Evolutionary conservation across 2,888 invertebrate species (phyloP), one percentile per base, ranked within the genome.

Genomic region (Eupelmus urozonus): DNA sequence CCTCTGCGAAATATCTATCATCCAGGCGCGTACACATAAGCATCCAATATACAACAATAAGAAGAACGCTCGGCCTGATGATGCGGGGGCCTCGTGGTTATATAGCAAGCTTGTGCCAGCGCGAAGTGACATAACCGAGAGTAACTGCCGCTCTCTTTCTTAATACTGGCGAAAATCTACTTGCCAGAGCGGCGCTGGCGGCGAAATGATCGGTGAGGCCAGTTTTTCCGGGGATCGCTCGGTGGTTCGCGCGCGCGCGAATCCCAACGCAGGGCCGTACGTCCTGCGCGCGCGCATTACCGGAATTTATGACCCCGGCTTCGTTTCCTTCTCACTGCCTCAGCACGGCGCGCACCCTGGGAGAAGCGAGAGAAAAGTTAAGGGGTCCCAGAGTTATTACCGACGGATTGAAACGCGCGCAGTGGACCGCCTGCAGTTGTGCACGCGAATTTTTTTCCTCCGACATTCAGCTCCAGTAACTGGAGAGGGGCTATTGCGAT

Each of bases 81-180:
- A n/a, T n/a, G n/a, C n/a, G n/a, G n/a, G n/a, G n/a, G n/a, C n/a
- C n/a, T n/a, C n/a, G n/a, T n/a, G n/a, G n/a, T n/a, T n/a, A n/a
- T n/a, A n/a, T n/a, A n/a, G n/a, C 34, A 34, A 34, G 34, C 34
- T 34, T 5, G 9, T 34, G 23, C n/a, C n/a, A n/a, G 16, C n/a
- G 29, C 49, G 49, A 27, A 18, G 27, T 45, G 42, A 34, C 57
- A 45, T 70, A 27, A 55, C 29, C 60, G 49, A 20, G 45, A 70
- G 29, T 59, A 45, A 45, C 16, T 13, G 45, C 16, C 45, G 13
- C 45, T 16, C 45, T 45, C 45, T 45, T 45, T 45, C 45, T 45
- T 70, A 59, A 49, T 49, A 49, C 60, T 29, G 7, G 55, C 49
- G 59, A 51, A 70, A 60, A 70, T 70, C 42, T 57, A 70, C 45